Conservation (phyloP, 2,888 invertebrate species). For the Oligia latruncula region DNA sequence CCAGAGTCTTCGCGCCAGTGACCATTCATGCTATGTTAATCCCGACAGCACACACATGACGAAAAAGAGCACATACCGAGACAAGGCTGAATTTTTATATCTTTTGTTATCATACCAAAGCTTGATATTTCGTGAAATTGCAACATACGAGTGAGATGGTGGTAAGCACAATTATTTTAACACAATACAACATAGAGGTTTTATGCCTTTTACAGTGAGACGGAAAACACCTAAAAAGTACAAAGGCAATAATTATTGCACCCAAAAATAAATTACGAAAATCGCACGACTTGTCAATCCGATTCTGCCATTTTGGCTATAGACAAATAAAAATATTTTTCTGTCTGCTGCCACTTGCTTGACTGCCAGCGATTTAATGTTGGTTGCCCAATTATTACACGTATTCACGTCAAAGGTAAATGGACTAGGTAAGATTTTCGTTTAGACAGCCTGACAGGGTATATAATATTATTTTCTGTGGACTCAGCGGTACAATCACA, state of each 20-base stretch:
- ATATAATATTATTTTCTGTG: too few relatives aligned
- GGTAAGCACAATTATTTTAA: conserved; percentile 63
- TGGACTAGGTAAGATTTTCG: not conserved
- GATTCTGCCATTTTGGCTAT: conserved; percentile 87
- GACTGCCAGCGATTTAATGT: not conserved
- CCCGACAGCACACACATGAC: conserved; percentile 79
- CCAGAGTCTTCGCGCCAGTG: conserved; percentile 72
- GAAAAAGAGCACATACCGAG: conserved; percentile 82
- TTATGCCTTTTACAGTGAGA: conserved; percentile 69
- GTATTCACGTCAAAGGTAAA: not conserved
- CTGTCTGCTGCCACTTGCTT: conserved; percentile 24
- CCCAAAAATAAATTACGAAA: conserved; percentile 88
- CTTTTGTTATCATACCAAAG: conserved; percentile 89
- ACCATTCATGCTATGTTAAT: conserved; percentile 82
- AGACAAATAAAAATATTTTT: conserved; percentile 70
- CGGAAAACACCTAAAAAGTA: conserved; percentile 71
- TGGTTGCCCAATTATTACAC: not conserved
- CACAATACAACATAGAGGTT: conserved; percentile 58
- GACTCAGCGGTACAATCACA: not conserved
- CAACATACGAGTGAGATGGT: conserved; percentile 74
- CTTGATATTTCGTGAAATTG: conserved; percentile 82
- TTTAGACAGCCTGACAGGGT: too few relatives aligned
- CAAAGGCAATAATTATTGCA: conserved; percentile 80
- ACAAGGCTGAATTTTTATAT: conserved; percentile 87
- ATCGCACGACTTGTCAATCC: conserved; percentile 87